Percentiles rank a stretch among this genome's conserved stretches.
phyloP scores from a whole-genome alignment of 2,797 vertebrate genomes.

The Esox lucius region DNA sequence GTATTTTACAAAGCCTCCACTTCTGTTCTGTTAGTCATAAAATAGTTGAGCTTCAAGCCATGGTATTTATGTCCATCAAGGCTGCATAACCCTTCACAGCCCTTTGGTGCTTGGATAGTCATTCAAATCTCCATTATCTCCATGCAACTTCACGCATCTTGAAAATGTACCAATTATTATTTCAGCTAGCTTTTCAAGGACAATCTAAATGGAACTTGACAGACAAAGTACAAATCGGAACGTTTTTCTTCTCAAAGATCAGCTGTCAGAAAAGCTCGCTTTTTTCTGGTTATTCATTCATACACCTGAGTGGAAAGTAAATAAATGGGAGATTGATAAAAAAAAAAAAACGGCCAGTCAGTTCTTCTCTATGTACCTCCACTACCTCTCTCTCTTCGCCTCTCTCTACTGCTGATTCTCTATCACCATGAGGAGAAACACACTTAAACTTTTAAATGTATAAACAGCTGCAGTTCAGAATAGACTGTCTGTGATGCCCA shows the following conservation, averaged over 20 bases:
- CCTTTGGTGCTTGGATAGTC: slow-evolving; percentile 53
- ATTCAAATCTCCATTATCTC: slow-evolving; percentile 65
- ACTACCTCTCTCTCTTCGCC: not conserved
- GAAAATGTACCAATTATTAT: slow-evolving; percentile 60
- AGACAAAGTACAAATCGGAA: slow-evolving; percentile 48
- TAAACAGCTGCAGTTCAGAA: no score
- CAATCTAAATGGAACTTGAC: slow-evolving; percentile 44
- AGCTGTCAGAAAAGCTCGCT: slow-evolving; percentile 31
- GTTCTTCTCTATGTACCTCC: slow-evolving; percentile 12
- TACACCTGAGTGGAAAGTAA: slow-evolving; percentile 38
- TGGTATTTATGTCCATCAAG: slow-evolving; percentile 57
- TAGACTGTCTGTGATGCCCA: no score
- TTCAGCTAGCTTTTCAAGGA: slow-evolving; percentile 52
- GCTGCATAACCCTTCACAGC: slow-evolving; percentile 37
- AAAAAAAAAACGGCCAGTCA: slow-evolving; percentile 22
- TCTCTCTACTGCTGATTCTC: no score
- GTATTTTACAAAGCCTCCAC: slow-evolving; percentile 23
- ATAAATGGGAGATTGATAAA: slow-evolving; percentile 22
- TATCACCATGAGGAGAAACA: no score
- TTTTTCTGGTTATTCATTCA: slow-evolving; percentile 54
- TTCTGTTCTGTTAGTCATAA: slow-evolving; percentile 37
- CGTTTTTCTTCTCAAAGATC: slow-evolving; percentile 17
- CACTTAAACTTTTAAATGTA: no score
- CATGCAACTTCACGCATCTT: slow-evolving; percentile 47
- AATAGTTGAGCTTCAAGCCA: slow-evolving; percentile 37